Evolutionary conservation across 2,113 vertebrate species (phyloP), one percentile per base, ranked within the genome.

Genomic region (Saccopteryx bilineata): DNA sequence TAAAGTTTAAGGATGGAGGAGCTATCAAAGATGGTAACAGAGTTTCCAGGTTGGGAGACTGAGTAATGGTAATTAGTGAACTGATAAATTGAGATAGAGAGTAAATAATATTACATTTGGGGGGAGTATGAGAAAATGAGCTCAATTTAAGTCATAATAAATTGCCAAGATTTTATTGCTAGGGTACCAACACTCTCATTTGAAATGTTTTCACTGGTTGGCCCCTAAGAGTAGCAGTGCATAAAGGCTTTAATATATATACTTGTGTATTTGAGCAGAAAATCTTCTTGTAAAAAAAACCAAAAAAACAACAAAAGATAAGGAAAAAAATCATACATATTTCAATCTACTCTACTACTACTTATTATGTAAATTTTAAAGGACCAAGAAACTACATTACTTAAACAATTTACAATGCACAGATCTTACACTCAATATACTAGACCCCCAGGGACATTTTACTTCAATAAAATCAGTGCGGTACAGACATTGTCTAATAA

Each of bases 331-430:
- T 50, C 4, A 19, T 13, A 69, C 23, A 46, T 13, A 72, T 93
- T 96, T 75, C 79, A 89, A 91, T 48, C 5, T 50, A 65, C 6
- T 94, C 84, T 87, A 83, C 24, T 58, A 72, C 28, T 89, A 91
- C 54, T 54, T 91, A 58, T 19, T 28, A 28, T 3, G 46, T 3
- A n/a, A 75, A 80, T 33, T 3, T 75, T 60, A 75, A 85, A 89
- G 17, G 12, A 72, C 46, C 0, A 79, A 46, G 87, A 93, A 92
- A 11, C 18, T 52, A 19, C 0, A n/a, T 28, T 21, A 75, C 12
- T 23, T 76, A 61, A 72, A 88, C 60, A 58, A 60, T 79, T 14
- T 78, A 26, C 46, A 66, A 91, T 50, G 10, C 52, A 52, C 54
- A 31, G 21, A 66, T 33, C 56, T 78, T 94, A 83, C 21, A 26